Percentiles rank a stretch among this genome's conserved stretches.
These are phyloP conservation scores for Toxotes chatareus DNA, from an alignment of 2,113 vertebrate genomes.

Conservation along the genomic window DNA sequence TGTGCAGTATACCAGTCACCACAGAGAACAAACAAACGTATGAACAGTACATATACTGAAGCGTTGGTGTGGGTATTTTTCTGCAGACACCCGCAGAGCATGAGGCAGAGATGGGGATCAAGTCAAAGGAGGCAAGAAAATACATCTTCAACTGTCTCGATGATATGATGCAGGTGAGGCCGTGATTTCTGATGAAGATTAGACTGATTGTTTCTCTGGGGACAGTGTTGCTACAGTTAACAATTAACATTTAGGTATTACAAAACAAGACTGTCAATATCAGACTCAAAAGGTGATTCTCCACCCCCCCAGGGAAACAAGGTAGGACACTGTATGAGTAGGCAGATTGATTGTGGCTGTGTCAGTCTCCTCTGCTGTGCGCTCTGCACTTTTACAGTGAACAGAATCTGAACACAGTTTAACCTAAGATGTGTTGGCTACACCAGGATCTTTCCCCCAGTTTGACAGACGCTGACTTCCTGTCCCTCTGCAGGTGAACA, in stretches of 20 bases:
- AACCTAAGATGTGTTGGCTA: neutral
- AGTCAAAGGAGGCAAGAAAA: constrained; percentile 98
- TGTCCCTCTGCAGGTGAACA: constrained; percentile 90
- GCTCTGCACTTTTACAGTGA: too few relatives aligned
- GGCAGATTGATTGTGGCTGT: neutral
- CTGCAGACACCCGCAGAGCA: constrained; percentile 94
- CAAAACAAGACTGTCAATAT: too few relatives aligned
- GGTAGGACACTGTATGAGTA: neutral
- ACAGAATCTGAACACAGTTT: neutral
- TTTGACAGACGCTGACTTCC: neutral
- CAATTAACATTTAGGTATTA: too few relatives aligned
- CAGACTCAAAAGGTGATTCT: too few relatives aligned
- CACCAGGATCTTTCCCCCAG: neutral
- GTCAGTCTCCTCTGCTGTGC: neutral
- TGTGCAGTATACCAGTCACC: neutral
- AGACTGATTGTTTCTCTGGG: too few relatives aligned
- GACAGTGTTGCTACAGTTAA: too few relatives aligned
- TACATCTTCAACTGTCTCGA: constrained; percentile 99
- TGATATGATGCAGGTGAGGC: constrained; percentile 96
- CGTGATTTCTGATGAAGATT: too few relatives aligned
- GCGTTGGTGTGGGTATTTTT: accelerated
- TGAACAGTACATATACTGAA: neutral
- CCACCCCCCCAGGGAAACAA: too few relatives aligned
- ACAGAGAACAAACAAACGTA: neutral
- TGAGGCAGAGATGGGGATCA: constrained; percentile 96